These are phyloP conservation scores for Bos taurus DNA, from an alignment of 2,113 vertebrate genomes.

Conservation along the genomic window DNA sequence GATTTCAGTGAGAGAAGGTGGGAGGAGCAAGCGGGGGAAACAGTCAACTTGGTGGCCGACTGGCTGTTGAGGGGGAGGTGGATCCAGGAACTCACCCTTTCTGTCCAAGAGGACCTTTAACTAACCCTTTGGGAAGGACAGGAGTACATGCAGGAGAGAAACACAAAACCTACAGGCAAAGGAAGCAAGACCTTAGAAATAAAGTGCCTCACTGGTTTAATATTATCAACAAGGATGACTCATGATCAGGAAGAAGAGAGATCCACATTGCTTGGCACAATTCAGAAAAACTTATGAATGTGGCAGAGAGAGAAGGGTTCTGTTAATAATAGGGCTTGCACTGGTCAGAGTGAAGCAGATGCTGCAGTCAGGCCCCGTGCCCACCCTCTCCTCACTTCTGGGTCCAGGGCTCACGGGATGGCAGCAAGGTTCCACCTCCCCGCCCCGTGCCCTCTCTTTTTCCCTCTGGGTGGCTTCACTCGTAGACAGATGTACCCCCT, in stretches of 20 bases:
- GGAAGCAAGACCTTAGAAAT: neutral
- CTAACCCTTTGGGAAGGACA: neutral
- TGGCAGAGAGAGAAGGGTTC: neutral
- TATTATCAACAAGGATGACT: neutral
- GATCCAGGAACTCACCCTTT: neutral
- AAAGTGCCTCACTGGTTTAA: neutral
- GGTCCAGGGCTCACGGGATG: neutral
- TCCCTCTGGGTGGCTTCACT: neutral
- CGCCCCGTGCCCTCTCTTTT: accelerated
- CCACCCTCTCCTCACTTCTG: neutral
- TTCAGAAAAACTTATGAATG: neutral
- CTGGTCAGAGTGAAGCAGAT: neutral
- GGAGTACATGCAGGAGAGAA: neutral
- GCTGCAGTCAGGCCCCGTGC: accelerated
- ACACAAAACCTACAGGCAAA: neutral
- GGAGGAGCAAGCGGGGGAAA: neutral
- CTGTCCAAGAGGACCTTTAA: neutral
- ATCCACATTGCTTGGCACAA: neutral
- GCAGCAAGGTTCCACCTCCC: accelerated
- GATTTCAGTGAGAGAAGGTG: neutral
- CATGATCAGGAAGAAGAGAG: neutral
- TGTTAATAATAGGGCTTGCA: neutral
- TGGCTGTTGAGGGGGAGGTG: neutral
- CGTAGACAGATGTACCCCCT: neutral
- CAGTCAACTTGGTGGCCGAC: neutral